Conservation (phyloP, 2,888 invertebrate species). For the Erebia aethiops region DNA sequence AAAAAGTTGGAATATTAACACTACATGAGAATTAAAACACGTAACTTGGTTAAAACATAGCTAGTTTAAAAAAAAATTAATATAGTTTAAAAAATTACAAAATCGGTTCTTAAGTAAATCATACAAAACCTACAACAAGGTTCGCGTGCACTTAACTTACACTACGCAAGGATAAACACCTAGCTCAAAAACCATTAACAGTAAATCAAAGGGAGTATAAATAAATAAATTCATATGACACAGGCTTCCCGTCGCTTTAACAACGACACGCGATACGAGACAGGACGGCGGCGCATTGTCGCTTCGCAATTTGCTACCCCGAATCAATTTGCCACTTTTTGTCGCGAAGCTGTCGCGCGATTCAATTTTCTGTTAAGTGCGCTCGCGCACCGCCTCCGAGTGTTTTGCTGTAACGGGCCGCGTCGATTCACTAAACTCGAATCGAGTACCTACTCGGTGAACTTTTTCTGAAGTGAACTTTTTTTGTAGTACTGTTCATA, state of each 20-base stretch:
- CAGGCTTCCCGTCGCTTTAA: slow-evolving; percentile 21
- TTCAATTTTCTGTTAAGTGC: slow-evolving; percentile 64
- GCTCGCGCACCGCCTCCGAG: slow-evolving; percentile 40
- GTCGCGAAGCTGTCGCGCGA: slow-evolving; percentile 68
- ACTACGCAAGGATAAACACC: not conserved
- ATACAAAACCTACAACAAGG: not conserved
- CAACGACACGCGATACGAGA: slow-evolving; percentile 38
- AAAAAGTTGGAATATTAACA: too few relatives aligned
- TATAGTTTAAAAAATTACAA: not conserved
- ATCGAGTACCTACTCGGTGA: not conserved
- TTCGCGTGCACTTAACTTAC: not conserved
- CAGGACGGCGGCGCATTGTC: slow-evolving; percentile 41
- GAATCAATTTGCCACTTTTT: slow-evolving; percentile 79
- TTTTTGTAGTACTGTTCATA: not conserved
- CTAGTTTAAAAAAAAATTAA: too few relatives aligned
- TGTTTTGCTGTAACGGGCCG: slow-evolving; percentile 43
- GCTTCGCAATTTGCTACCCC: slow-evolving; percentile 72
- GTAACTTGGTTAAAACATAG: too few relatives aligned
- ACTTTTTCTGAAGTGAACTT: slow-evolving; percentile 3
- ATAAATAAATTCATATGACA: slow-evolving; percentile 28
- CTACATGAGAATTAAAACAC: too few relatives aligned
- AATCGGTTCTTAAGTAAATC: not conserved
- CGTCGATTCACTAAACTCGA: slow-evolving; percentile 22
- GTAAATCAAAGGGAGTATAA: slow-evolving; percentile 24
- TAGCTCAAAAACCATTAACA: not conserved